Evolutionary conservation across 2,888 invertebrate species (phyloP).

Genomic region (Troides helena): DNA sequence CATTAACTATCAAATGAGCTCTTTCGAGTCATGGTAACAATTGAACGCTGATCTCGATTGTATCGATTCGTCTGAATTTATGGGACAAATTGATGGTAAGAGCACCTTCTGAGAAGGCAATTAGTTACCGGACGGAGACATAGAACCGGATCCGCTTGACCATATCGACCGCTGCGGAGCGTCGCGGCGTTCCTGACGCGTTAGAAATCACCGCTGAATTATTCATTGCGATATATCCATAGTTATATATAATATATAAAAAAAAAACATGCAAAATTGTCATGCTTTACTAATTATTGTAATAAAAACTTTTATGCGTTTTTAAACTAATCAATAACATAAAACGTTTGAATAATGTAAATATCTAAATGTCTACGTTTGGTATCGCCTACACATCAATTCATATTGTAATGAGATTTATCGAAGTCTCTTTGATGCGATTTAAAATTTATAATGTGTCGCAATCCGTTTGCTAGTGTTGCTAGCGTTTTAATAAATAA

Average conservation of each 20-base stretch:
- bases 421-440: background rate
- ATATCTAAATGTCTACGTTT: background rate
- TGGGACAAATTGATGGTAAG: slow-evolving; percentile 33
- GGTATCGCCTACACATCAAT: background rate
- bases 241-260: background rate
- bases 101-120: slow-evolving; percentile 29
- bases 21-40: background rate
- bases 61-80: slow-evolving; percentile 27
- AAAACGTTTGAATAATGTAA: background rate
- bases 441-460: background rate
- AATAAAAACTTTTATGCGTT: background rate
- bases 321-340: background rate
- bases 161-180: slow-evolving; percentile 9
- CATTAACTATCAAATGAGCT: too few relatives aligned
- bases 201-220: slow-evolving; percentile 16
- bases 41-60: slow-evolving; percentile 11
- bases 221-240: slow-evolving; percentile 11
- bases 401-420: background rate
- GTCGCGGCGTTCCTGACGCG: background rate
- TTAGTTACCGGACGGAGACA: slow-evolving; percentile 24
- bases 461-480: background rate
- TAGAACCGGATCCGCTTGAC: slow-evolving; percentile 26
- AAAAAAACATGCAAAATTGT: background rate
- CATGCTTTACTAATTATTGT: background rate
- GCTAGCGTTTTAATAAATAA: background rate